Conservation (phyloP, 2,888 invertebrate species). For the Eupeodes latifasciatus region DNA sequence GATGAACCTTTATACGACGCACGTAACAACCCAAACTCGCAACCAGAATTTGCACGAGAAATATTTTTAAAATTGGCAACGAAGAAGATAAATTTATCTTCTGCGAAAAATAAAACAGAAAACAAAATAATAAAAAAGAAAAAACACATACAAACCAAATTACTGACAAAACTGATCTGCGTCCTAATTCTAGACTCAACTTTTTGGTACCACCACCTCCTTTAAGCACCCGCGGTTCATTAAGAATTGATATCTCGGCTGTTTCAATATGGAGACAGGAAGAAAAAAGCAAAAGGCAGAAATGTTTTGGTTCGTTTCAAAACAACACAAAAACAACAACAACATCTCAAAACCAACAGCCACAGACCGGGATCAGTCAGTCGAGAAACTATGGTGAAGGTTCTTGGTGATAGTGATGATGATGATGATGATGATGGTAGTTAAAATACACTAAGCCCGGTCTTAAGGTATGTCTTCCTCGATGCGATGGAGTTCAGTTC, state of each 20-base stretch:
- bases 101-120: not conserved
- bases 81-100: conserved; percentile 22
- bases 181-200: conserved; percentile 56
- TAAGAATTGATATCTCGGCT: conserved; percentile 40
- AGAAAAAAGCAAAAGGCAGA: conserved; percentile 32
- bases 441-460: conserved; percentile 46
- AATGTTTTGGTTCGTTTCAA: conserved; percentile 22
- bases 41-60: conserved; percentile 29
- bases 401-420: conserved; percentile 23
- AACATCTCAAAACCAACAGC: conserved; percentile 5
- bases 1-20: not conserved
- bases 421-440: conserved; percentile 43
- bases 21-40: not conserved
- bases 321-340: conserved; percentile 8
- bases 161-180: conserved; percentile 49
- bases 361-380: conserved; percentile 40
- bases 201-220: conserved; percentile 31
- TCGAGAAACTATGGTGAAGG: conserved; percentile 36
- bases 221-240: conserved; percentile 36
- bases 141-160: not conserved
- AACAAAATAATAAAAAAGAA: conserved; percentile 7
- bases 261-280: conserved; percentile 23
- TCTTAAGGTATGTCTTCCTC: conserved; percentile 50
- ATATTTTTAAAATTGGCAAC: conserved; percentile 48
- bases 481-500: conserved; percentile 1